phyloP scores from a whole-genome alignment of 2,888 invertebrate species.

The Dorcus parallelipipedus region DNA sequence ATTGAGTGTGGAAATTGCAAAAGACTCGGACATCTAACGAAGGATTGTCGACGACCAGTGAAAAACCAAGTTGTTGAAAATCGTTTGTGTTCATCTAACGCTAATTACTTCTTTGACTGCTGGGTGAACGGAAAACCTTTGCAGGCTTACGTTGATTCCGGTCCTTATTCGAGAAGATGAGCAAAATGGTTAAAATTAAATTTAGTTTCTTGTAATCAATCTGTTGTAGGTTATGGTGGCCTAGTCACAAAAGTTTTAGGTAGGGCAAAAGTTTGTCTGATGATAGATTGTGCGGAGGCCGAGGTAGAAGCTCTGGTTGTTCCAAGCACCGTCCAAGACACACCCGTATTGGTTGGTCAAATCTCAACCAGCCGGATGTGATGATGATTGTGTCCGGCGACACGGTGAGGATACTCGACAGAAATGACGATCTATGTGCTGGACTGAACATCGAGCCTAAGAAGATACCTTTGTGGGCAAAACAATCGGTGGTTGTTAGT shows the following conservation, averaged over 20 bases:
- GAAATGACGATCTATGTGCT: background rate
- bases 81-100: background rate
- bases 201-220: background rate
- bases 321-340: slow-evolving; percentile 2
- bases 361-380: slow-evolving; percentile 1
- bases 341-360: slow-evolving; percentile 16
- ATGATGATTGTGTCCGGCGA: slow-evolving; percentile 3
- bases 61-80: slow-evolving; percentile 1
- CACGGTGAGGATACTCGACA: background rate
- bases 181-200: background rate
- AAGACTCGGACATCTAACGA: background rate
- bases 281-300: slow-evolving; percentile 9
- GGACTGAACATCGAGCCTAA: background rate
- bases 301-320: slow-evolving; percentile 7
- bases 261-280: background rate
- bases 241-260: background rate
- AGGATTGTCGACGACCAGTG: background rate
- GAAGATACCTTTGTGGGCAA: slow-evolving; percentile 6
- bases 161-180: slow-evolving; percentile 6
- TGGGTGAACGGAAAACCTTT: background rate
- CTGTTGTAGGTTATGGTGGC: background rate
- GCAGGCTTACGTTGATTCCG: slow-evolving; percentile 7
- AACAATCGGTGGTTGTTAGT: slow-evolving; percentile 2
- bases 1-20: background rate
- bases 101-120: slow-evolving; percentile 6